Base-by-base conservation (phyloP, 2,888 invertebrate species). In the Tortrix viridana region DNA sequence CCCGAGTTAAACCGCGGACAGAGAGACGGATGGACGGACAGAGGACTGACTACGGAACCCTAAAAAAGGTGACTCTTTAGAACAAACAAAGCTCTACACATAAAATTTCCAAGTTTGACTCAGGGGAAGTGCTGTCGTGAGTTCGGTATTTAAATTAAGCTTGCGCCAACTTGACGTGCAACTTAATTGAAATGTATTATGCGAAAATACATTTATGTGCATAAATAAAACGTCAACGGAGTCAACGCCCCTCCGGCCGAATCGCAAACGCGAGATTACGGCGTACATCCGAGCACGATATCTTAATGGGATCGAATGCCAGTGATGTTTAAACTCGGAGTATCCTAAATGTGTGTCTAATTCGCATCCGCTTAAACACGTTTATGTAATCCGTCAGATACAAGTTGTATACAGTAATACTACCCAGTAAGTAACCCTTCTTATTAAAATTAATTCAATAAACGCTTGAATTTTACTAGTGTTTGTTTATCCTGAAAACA, bases 131-230 rank as follows among this genome's bases (percentile, higher is more conserved):
- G 74, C 71, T 65, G 75, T 85, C 85, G 85, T 85, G 84, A 80
- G 77, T 73, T 79, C 80, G 78, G 79, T 86, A 88, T 88, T 89
- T 76, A 86, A 89, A 89, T 89, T 69, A 76, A 74, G 74, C 78
- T 80, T 76, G 78, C 81, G 74, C 74, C 74, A 80, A 76, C 77
- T 83, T 84, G 82, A 84, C 82, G 74, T 71, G 82, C 80, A 77
- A 76, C 74, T 80, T 85, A 86, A 89, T 87, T 85, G 81, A 85
- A 85, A 85, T 85, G 81, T 85, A 83, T 82, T 81, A 88, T 88
- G 86, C 78, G 79, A 81, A 84, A 74, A 75, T 66, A 75, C 74
- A 76, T 76, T 76, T 78, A 75, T 76, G 66, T 62, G 47, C 64
- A 61, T 58, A 63, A 59, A 64, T 65, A 67, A 63, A 44, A 53